Conservation (phyloP, 2,888 invertebrate genomes). For the Rugalucina vietnamica region DNA sequence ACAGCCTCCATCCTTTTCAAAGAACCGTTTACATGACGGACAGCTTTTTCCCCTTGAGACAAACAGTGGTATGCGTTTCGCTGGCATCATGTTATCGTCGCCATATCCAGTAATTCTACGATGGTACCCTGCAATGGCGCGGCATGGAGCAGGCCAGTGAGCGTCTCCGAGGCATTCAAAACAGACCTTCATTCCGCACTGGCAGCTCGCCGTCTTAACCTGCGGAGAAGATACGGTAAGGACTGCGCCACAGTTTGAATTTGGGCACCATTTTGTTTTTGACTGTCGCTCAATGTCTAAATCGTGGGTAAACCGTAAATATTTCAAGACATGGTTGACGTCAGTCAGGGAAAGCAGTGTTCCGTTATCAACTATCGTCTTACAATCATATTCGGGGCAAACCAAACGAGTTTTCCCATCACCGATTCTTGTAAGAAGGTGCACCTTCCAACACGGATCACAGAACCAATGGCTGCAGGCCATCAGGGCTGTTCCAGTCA, state of each 20-base stretch:
- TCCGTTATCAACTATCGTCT: constrained; percentile 40
- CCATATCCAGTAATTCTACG: constrained; percentile 51
- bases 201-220: constrained; percentile 49
- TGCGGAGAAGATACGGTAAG: constrained; percentile 35
- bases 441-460: constrained; percentile 65
- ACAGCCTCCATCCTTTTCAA: constrained; percentile 69
- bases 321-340: constrained; percentile 42
- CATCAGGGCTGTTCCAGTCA: constrained; percentile 54
- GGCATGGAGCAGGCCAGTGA: constrained; percentile 72
- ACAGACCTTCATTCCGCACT: constrained; percentile 64
- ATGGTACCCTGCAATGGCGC: constrained; percentile 45
- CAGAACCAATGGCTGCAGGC: constrained; percentile 73
- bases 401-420: constrained; percentile 34
- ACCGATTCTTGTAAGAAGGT: constrained; percentile 47
- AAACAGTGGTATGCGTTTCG: constrained; percentile 11
- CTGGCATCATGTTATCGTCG: constrained; percentile 41
- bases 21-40: constrained; percentile 65
- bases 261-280: constrained; percentile 67
- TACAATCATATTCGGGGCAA: constrained; percentile 68
- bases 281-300: constrained; percentile 47
- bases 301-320: constrained; percentile 50
- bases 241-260: constrained; percentile 63
- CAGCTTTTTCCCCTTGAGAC: constrained; percentile 65
- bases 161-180: constrained; percentile 62
- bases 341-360: constrained; percentile 39